A percentile compares a stretch with the other conserved stretches of the same genome.
Evolutionary conservation across 2,113 vertebrate genomes (phyloP).

Genomic region (Hippocampus zosterae): DNA sequence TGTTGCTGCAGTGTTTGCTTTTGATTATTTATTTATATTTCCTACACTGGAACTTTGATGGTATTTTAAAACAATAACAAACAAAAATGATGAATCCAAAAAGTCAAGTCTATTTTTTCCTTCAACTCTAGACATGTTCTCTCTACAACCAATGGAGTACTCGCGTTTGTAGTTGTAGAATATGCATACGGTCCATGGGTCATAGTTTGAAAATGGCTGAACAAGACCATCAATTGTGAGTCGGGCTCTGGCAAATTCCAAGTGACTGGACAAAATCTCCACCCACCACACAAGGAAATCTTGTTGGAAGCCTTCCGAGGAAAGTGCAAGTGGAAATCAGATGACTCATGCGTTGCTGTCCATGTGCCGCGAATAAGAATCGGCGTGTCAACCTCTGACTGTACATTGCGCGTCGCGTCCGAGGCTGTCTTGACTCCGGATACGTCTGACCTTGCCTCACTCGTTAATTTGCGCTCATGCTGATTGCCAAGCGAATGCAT

Average conservation of each 20-base stretch:
- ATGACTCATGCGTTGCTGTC: background rate
- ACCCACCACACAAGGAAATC: background rate
- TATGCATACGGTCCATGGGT: no score
- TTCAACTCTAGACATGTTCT: no score
- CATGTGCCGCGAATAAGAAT: background rate
- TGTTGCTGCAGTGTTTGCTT: no score
- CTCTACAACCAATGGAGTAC: no score
- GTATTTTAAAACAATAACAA: no score
- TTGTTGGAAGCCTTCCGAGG: background rate
- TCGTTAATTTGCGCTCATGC: background rate
- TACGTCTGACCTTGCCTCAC: background rate
- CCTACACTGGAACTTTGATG: background rate
- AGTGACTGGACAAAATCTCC: background rate
- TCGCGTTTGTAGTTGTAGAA: no score
- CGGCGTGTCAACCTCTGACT: background rate
- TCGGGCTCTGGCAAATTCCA: background rate
- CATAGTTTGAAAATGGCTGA: background rate
- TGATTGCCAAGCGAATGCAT: background rate
- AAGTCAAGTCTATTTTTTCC: no score
- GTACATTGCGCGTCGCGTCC: background rate
- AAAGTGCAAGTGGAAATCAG: background rate
- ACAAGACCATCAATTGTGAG: background rate
- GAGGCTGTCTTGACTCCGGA: background rate
- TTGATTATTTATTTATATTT: no score
- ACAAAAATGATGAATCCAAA: no score